Conservation (phyloP, 2,797 vertebrate species). For the Nyctalus aviator region DNA sequence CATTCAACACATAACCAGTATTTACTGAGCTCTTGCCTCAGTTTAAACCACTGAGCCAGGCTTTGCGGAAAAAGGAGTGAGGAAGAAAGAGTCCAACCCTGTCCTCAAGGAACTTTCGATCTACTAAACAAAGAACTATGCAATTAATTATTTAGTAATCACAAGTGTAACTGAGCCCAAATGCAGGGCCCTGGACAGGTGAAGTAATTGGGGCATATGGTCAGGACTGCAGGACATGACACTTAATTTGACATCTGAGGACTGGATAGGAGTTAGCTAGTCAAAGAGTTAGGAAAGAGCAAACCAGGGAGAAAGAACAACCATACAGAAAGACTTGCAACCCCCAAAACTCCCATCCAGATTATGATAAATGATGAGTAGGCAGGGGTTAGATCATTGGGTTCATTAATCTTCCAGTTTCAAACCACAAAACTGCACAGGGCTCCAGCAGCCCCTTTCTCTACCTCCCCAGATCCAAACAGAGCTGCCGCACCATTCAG, state of each 20-base stretch:
- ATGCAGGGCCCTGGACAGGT: background rate
- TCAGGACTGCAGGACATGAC: background rate
- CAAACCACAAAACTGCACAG: background rate
- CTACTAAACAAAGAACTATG: background rate
- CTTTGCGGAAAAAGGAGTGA: background rate
- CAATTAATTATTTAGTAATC: background rate
- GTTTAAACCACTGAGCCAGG: background rate
- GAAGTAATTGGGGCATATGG: background rate
- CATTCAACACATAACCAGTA: background rate
- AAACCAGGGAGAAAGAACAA: background rate
- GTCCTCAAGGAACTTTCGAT: background rate
- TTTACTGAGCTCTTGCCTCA: background rate
- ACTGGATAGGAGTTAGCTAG: background rate
- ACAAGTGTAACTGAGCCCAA: background rate
- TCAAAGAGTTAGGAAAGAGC: background rate
- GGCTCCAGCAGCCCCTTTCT: background rate
- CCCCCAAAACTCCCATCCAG: background rate
- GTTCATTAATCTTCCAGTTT: background rate
- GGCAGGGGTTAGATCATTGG: rapidly evolving
- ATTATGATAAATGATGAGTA: rapidly evolving
- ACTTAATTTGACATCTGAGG: background rate
- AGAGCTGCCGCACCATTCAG: background rate
- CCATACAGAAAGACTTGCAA: background rate
- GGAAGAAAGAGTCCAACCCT: background rate
- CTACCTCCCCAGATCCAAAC: background rate